Conservation (phyloP, 2,113 vertebrate species). For the Archocentrus centrarchus region DNA sequence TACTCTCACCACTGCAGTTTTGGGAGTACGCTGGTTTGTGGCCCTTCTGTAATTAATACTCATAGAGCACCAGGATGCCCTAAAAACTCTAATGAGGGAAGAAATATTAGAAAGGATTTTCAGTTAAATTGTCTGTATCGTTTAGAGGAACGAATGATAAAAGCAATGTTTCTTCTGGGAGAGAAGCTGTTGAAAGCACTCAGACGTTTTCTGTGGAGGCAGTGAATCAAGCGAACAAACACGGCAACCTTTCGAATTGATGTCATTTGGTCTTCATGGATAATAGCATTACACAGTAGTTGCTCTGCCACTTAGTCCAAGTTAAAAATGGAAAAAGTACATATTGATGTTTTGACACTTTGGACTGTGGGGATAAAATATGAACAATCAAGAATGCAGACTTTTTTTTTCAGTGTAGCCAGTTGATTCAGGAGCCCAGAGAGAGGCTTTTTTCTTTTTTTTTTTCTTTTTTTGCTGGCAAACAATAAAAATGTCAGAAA, state of each 20-base stretch:
- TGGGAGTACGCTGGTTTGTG: background rate
- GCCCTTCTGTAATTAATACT: background rate
- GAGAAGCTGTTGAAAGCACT: background rate
- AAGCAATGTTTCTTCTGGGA: background rate
- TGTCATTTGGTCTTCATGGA: background rate
- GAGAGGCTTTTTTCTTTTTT: background rate
- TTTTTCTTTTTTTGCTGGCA: constrained; percentile 20
- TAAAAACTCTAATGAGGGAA: background rate
- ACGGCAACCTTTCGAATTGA: constrained; percentile 14
- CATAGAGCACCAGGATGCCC: background rate
- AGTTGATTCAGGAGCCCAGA: background rate
- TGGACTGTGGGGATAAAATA: constrained; percentile 4
- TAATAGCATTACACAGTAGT: constrained; percentile 26
- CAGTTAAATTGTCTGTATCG: background rate
- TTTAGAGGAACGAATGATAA: background rate
- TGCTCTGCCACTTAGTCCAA: background rate
- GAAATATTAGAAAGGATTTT: background rate
- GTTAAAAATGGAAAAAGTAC: constrained; percentile 14
- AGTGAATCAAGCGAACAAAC: constrained; percentile 12
- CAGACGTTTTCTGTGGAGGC: background rate
- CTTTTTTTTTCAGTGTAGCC: constrained; percentile 10
- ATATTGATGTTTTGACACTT: constrained; percentile 29
- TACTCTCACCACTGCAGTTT: background rate
- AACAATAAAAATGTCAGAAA: constrained; percentile 20
- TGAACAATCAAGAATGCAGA: background rate